Evolutionary conservation across 1,140 invertebrate species (phyloP).

Genomic region (Heliconius eleuchia): DNA sequence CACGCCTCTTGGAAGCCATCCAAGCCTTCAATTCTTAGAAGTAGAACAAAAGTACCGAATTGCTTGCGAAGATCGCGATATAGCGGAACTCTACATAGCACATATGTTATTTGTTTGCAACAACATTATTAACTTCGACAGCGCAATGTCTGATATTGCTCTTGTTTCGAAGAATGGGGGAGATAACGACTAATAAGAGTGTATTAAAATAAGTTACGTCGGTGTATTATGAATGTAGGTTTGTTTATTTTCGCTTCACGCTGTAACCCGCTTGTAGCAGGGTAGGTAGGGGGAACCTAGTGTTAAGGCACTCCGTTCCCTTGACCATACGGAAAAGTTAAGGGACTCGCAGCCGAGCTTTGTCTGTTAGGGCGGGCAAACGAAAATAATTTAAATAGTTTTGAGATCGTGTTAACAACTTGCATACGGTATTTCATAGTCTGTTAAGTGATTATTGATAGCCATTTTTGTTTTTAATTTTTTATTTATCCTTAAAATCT

Average conservation of each 20-base stretch:
- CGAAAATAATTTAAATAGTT: too few species aligned
- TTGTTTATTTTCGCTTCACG: neutral
- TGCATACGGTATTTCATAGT: too few species aligned
- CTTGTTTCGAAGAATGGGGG: constrained; percentile 16
- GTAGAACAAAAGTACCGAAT: constrained; percentile 7
- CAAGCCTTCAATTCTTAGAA: neutral
- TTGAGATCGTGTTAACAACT: too few species aligned
- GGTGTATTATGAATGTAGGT: neutral
- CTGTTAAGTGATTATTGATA: too few species aligned
- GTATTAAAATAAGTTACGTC: constrained; percentile 2
- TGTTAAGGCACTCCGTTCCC: too few species aligned
- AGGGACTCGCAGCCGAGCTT: too few species aligned
- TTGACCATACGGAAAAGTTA: too few species aligned
- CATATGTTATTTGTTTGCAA: neutral
- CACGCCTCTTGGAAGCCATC: neutral
- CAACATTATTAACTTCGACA: neutral
- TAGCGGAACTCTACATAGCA: neutral
- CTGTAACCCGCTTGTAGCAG: too few species aligned
- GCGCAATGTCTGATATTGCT: neutral
- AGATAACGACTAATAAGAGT: neutral
- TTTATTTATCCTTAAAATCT: too few species aligned
- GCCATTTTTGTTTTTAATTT: too few species aligned
- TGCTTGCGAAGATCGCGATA: constrained; percentile 7
- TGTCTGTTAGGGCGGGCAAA: too few species aligned
- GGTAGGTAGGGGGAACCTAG: too few species aligned